Evolutionary conservation across 1,140 invertebrate genomes (phyloP), one percentile per base, ranked within the genome.

Genomic region (Zelostemma sp.): DNA sequence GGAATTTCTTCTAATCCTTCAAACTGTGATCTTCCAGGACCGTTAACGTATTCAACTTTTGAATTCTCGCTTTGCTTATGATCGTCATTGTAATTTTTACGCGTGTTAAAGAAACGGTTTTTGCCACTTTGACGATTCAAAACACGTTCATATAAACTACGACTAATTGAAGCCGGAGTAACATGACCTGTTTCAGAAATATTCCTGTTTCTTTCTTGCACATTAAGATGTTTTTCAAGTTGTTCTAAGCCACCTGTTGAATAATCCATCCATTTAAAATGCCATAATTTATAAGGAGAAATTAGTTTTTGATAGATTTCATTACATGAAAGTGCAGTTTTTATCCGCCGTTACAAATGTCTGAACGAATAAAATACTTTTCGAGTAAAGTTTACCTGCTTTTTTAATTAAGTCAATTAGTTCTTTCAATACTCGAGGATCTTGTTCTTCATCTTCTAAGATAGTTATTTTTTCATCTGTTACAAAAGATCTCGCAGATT

Each of bases 371-470:
- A n/a, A n/a, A n/a, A n/a, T n/a, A n/a, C n/a, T n/a, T n/a, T n/a
- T n/a, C n/a, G n/a, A 25, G 8, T 25, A 8, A 25, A 65, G 19
- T 17, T 40, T 48, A 86, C 88, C 89, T 58, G 93, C 90, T 90
- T 94, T 95, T 77, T 92, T 93, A 40, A 95, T 95, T 0, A 95
- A 84, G 66, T 91, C 90, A 38, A 95, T 91, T 0, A 95, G 81
- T 78, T 95, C 93, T 78, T 94, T 95, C 38, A 95, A 93, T 0
- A 94, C 92, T 79, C 88, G 89, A 0, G 93, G 93, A 83, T 95
- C 93, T 83, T 68, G 57, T 16, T 95, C 92, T 76, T 93, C 91
- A 8, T 81, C 78, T 16, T 77, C 76, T 0, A 15, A 17, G 69
- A 65, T 61, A 31, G 17, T 38, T 11, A 1, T 18, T 51, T 60